Base-by-base conservation (phyloP, 2,888 invertebrate species). In the Choreutis nemorana region DNA sequence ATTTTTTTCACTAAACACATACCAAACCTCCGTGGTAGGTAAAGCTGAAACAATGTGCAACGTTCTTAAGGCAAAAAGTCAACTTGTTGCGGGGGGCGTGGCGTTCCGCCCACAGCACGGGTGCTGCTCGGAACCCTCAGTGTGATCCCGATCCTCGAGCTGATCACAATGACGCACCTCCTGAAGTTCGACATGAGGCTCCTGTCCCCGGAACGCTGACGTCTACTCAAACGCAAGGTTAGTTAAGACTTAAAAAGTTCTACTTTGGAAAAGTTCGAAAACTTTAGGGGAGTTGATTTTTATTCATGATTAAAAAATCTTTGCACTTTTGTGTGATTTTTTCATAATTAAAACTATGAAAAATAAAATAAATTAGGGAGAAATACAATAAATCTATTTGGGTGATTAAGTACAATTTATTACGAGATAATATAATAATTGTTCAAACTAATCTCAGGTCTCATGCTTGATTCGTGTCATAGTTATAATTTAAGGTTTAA, bases 181-280 rank as follows among this genome's bases (percentile, higher is more conserved):
- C 66, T 78, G 39, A 63, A 70, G 44, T 68, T 80, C 55, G 77
- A 79, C 53, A 62, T 73, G 68, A 59, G 72, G 40, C 53, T 78
- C 36, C 62, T 80, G 25, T 75, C 78, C 26, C 80, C 80, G 46
- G 79, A 80, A 52, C 80, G 80, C 80, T 80, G 80, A 80, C 80
- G 78, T 45, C 68, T 80, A 70, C 80, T 80, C 36, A 66, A 67
- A 48, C 67, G 49, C 50, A 77, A 77, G 79, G 80, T 79, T 38
- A 28, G 35, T 29, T 8, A 9, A 6, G 6, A 18, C n/a, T n/a
- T n/a, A n/a, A n/a, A 11, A 11, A 28, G 23, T 12, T 11, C 14
- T 29, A 15, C 25, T 29, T 32, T 10, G 15, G 18, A 26, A 23
- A 2, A 14, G 26, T 18, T 26, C 16, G 13, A 21, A 14, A 26